Base-by-base conservation (phyloP, 1,140 invertebrate genomes). In the Acromyrmex heyeri region DNA sequence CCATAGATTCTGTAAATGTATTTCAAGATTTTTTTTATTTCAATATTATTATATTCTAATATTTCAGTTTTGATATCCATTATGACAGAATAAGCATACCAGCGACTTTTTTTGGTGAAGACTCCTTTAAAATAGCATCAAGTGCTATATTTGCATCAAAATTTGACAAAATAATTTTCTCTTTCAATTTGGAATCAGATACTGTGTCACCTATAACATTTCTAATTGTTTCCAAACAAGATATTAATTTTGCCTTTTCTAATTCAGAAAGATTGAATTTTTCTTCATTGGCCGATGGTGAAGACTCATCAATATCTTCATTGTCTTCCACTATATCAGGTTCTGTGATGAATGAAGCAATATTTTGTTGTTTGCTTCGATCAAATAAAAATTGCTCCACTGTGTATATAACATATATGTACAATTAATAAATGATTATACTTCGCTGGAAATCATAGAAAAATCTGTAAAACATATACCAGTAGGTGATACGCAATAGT, bases 351-450 rank as follows among this genome's bases (percentile, higher is more conserved):
- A 97, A 98, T 0, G 97, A 96, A 44, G 97, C 96, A 91, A 98
- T 97, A 89, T 97, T 97, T 87, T 97, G 96, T 92, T 96, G 96
- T 82, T 96, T 95, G 91, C 96, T 96, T 55, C 98, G 96, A 93
- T 99, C 98, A 93, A 97, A 99, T 91, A 99, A 97, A 95, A 98
- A 99, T 92, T 98, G 97, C 69, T 97, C 96, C 61, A 96, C 96
- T 81, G 55, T 81, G 59, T 55, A 87, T 59, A 64, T 34, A 65
- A 8, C 12, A 65, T 12, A 3, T 82, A 87, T 24, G 67, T 8
- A 34, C 2, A 61, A 87, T 57, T 30, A 34, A 62, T 38, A 65
- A 8, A 12, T 2, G 18, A 21, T 79, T 24, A n/a, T 7, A 30
- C 59, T 50, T 86, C 7, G 70, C 34, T 87, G 57, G 3, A 1